A percentile compares a stretch with the other conserved stretches of the same genome.
Conservation (phyloP, 2,113 vertebrate species). For the Clupea harengus region DNA sequence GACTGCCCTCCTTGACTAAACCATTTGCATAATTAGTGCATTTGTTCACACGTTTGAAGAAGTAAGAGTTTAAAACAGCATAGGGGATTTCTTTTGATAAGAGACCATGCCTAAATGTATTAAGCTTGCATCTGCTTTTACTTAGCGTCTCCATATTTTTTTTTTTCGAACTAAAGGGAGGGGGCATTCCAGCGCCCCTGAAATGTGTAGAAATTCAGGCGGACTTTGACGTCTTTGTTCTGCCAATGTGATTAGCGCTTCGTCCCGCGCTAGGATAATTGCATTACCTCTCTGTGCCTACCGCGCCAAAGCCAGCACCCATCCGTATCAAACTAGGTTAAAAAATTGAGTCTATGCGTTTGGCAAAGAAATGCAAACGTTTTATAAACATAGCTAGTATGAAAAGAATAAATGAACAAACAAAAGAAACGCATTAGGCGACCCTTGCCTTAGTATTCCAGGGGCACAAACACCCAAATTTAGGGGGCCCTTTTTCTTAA, state of each 20-base stretch:
- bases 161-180: constrained; percentile 55
- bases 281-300: constrained; percentile 73
- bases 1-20: constrained; percentile 10
- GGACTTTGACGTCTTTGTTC: constrained; percentile 70
- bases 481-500: neutral
- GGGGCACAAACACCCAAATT: neutral
- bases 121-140: constrained; percentile 73
- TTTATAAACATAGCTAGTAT: constrained; percentile 59
- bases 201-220: constrained; percentile 62
- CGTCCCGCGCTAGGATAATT: constrained; percentile 70
- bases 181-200: constrained; percentile 56
- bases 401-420: constrained; percentile 51
- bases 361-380: constrained; percentile 60
- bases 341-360: constrained; percentile 47
- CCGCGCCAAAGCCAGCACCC: constrained; percentile 62
- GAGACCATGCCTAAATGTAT: constrained; percentile 73
- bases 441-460: neutral
- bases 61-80: constrained; percentile 23
- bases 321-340: constrained; percentile 75
- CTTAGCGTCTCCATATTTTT: constrained; percentile 65
- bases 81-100: constrained; percentile 50
- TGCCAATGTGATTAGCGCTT: constrained; percentile 76
- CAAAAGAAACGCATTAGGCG: constrained; percentile 28
- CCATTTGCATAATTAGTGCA: constrained; percentile 22
- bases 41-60: constrained; percentile 30